phyloP scores from a whole-genome alignment of 1,140 invertebrate genomes.

The Sipha flava region DNA sequence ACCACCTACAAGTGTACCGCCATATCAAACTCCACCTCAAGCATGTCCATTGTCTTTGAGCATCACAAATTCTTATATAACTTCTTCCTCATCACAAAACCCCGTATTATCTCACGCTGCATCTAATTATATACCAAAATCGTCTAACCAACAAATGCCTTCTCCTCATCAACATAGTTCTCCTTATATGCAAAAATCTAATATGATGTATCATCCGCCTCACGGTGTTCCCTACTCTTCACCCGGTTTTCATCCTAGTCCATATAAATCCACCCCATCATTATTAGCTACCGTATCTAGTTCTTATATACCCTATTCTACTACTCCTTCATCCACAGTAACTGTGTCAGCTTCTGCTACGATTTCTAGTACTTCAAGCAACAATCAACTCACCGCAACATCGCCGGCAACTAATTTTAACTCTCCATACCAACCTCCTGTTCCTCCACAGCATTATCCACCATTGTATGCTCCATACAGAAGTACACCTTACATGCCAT shows the following conservation, averaged over 20 bases:
- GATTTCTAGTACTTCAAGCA: neutral
- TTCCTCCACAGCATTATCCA: constrained; percentile 5
- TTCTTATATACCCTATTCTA: neutral
- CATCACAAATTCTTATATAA: constrained; percentile 30
- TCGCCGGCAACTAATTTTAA: neutral
- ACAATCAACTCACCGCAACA: neutral
- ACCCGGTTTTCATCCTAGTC: neutral
- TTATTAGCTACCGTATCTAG: neutral
- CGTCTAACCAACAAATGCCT: neutral
- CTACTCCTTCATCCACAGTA: neutral
- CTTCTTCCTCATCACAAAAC: neutral
- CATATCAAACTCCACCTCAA: constrained; percentile 18
- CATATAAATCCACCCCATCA: neutral
- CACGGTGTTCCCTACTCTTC: neutral
- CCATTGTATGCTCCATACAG: constrained; percentile 34
- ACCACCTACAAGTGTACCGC: neutral
- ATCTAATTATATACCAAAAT: constrained; percentile 17
- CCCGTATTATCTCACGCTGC: constrained; percentile 6
- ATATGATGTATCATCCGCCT: constrained; percentile 1
- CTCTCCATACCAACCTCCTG: neutral
- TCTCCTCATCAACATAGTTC: constrained; percentile 7
- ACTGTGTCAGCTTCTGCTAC: neutral
- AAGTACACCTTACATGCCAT: constrained; percentile 34
- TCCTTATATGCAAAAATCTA: constrained; percentile 14
- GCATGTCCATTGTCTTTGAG: constrained; percentile 13